Evolutionary conservation across 2,797 vertebrate genomes (phyloP), one percentile per base, ranked within the genome.

Genomic region (Megaceryle alcyon): DNA sequence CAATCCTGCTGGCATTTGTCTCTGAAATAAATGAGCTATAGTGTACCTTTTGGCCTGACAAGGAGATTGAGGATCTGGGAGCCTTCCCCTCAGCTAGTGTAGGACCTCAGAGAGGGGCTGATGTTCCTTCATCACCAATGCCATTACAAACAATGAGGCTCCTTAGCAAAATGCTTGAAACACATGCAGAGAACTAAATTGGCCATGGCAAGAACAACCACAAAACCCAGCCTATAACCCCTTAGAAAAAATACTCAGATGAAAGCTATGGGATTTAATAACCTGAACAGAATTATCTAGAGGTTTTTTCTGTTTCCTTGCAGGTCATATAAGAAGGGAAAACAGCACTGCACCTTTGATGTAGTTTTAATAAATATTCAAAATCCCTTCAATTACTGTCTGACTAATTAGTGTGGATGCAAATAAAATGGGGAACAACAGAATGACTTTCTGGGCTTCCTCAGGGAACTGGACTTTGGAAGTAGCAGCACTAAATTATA

Each of bases 281-380:
- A 79, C 33, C 57, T 72, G 48, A 85, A 83, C 60, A 15, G 57
- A 94, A 83, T 92, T 90, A 86, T 86, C 78, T 82, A 23, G 29
- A 54, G 12, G 1, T 3, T 20, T 0, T 9, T 54, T 88, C 37
- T 83, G 31, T 68, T 87, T 96, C 83, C 28, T 93, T 92, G 61
- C 10, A 16, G 75, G 70, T 93, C 85, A 73, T 51, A 35, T 21
- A 85, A 63, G 59, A 90, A 90, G n/a, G 54, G 78, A 82, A 94
- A 88, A 53, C 20, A 75, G 22, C 3, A 1, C 60, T 90, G 35
- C 61, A 96, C 59, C 82, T 94, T 94, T 96, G 83, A 95, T 94
- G 86, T 91, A 83, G 77, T 85, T 96, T 94, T 88, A 90, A 95
- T 93, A 96, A 96, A 93, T 95, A 94, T 66, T 94, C 90, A 49